phyloP scores from a whole-genome alignment of 2,113 vertebrate genomes.

The Neotragus pygmaeus region DNA sequence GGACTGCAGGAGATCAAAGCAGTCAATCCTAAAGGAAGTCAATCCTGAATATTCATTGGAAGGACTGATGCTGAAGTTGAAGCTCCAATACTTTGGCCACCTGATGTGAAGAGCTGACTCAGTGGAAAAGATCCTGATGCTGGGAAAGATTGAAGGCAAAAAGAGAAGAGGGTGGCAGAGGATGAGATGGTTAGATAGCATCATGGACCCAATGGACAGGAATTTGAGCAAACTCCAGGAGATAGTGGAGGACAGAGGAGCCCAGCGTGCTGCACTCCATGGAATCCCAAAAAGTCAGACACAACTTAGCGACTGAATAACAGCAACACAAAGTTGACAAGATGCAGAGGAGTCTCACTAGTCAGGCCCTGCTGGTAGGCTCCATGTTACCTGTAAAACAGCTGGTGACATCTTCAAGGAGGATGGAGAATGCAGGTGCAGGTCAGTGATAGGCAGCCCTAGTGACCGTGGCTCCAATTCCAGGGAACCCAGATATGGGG shows the following conservation, averaged over 20 bases:
- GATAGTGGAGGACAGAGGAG: neutral
- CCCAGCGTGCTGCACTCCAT: neutral
- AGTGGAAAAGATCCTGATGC: neutral
- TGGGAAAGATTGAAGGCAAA: neutral
- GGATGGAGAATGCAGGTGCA: too few relatives aligned
- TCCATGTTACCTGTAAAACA: neutral
- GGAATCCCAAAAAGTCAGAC: neutral
- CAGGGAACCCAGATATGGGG: neutral
- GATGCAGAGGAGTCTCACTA: neutral
- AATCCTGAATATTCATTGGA: neutral
- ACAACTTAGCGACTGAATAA: neutral
- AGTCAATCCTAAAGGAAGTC: neutral
- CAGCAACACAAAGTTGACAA: neutral
- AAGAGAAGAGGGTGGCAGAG: neutral
- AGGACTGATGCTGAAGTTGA: neutral
- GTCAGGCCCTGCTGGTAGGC: neutral
- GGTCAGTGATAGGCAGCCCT: fast-evolving
- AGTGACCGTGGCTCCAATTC: fast-evolving
- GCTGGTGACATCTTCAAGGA: neutral
- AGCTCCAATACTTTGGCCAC: neutral
- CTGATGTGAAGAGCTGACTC: neutral
- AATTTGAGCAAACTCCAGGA: neutral
- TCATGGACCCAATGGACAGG: neutral
- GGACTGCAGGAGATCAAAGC: neutral
- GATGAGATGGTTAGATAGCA: neutral